These are phyloP conservation scores for Bovichtus diacanthus DNA, from an alignment of 2,797 vertebrate species.

Conservation along the genomic window DNA sequence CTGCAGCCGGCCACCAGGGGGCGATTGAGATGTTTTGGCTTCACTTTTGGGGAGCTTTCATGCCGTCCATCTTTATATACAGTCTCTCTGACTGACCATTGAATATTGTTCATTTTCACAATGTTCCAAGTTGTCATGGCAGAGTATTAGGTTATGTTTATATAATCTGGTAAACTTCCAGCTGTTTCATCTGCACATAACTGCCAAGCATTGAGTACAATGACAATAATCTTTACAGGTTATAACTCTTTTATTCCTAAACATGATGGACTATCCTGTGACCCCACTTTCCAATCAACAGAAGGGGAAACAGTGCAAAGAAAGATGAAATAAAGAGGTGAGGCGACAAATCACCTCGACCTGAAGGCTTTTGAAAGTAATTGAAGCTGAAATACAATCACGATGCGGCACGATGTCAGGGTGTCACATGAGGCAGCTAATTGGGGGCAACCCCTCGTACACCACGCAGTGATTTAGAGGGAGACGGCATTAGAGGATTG, in stretches of 20 bases:
- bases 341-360: conserved; percentile 42
- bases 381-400: conserved; percentile 71
- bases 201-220: not conserved
- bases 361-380: conserved; percentile 60
- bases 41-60: too few species aligned
- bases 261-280: conserved; percentile 2
- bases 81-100: not conserved
- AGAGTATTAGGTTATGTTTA: not conserved
- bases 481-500: conserved; percentile 53
- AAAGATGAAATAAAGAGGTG: not conserved
- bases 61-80: too few species aligned
- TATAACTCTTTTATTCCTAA: conserved; percentile 10
- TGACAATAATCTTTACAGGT: not conserved
- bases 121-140: not conserved
- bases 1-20: too few species aligned
- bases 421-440: conserved; percentile 72
- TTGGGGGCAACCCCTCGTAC: conserved; percentile 69
- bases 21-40: too few species aligned
- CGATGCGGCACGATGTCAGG: conserved; percentile 43
- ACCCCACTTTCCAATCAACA: conserved; percentile 7
- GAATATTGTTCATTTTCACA: not conserved
- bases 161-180: not conserved
- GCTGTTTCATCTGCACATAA: not conserved
- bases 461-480: conserved; percentile 58
- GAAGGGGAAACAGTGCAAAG: conserved; percentile 2